A percentile compares a stretch with the other conserved stretches of the same genome.
Evolutionary conservation across 2,888 invertebrate genomes (phyloP).

Genomic region (Podotricha telesiphe): DNA sequence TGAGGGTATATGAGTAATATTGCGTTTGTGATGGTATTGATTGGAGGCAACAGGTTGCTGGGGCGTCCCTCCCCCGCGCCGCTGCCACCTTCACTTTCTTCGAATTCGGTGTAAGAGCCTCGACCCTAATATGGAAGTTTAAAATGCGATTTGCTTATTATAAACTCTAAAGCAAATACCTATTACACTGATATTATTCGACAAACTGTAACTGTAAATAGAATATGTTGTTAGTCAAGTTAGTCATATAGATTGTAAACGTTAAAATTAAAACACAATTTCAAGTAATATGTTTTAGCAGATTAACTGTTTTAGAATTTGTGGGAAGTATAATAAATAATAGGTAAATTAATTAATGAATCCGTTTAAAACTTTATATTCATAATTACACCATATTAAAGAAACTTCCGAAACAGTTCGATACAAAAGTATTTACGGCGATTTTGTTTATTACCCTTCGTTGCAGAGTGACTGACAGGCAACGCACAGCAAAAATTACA

Average conservation of each 20-base stretch:
- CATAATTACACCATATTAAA: too few species aligned
- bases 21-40: slow-evolving; percentile 77
- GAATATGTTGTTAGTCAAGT: background rate
- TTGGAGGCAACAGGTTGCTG: slow-evolving; percentile 77
- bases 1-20: slow-evolving; percentile 63
- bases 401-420: too few species aligned
- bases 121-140: slow-evolving; percentile 46
- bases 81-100: slow-evolving; percentile 66
- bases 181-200: background rate
- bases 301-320: background rate
- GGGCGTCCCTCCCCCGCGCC: slow-evolving; percentile 69
- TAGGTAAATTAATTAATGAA: too few species aligned
- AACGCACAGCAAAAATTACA: too few species aligned
- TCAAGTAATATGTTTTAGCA: too few species aligned
- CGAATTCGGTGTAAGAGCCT: slow-evolving; percentile 51
- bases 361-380: too few species aligned
- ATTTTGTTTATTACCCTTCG: too few species aligned
- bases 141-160: slow-evolving; percentile 27
- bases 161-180: background rate
- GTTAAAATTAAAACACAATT: background rate
- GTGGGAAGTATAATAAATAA: too few species aligned
- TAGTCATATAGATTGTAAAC: background rate
- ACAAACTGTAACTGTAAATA: background rate
- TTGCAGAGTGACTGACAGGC: too few species aligned
- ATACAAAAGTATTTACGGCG: too few species aligned